Evolutionary conservation across 2,797 vertebrate genomes (phyloP).

Genomic region (Leptoclinus maculatus): DNA sequence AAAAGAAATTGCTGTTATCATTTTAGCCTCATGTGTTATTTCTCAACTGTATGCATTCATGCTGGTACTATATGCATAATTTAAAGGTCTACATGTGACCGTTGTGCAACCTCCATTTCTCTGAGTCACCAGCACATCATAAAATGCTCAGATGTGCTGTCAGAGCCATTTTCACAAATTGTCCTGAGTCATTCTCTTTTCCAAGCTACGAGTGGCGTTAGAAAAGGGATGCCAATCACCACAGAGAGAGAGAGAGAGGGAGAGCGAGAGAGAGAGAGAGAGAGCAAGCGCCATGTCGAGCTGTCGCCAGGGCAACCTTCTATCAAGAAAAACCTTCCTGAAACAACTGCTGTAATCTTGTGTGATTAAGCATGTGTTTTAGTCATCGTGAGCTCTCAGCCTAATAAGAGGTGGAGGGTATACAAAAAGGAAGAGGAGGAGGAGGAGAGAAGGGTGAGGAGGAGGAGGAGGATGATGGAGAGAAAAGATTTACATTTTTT

Average conservation of each 20-base stretch:
- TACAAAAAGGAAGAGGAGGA: conserved; percentile 12
- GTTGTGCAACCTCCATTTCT: conserved; percentile 15
- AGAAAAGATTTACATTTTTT: conserved; percentile 13
- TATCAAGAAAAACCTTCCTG: conserved; percentile 51
- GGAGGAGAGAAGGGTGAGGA: neutral
- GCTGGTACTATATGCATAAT: neutral
- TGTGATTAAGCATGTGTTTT: conserved; percentile 79
- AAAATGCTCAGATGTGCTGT: conserved; percentile 53
- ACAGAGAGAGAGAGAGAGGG: conserved; percentile 3
- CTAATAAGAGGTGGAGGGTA: conserved; percentile 52
- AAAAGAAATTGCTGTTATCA: neutral
- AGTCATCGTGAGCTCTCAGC: conserved; percentile 64
- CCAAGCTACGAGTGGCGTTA: conserved; percentile 65
- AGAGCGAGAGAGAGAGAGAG: conserved; percentile 27
- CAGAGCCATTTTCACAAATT: conserved; percentile 64
- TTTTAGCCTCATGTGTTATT: neutral
- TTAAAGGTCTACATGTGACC: neutral
- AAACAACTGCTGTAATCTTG: conserved; percentile 77
- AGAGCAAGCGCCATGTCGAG: conserved; percentile 40
- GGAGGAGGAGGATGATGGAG: neutral
- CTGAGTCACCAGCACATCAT: conserved; percentile 50
- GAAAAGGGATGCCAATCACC: conserved; percentile 62
- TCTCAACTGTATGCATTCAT: neutral
- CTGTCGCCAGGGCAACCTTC: conserved; percentile 78
- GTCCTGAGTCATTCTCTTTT: conserved; percentile 75